Percentiles rank a stretch among this genome's conserved stretches.
These are phyloP conservation scores for Aricia agestis DNA, from an alignment of 1,140 invertebrate species.

Conservation along the genomic window DNA sequence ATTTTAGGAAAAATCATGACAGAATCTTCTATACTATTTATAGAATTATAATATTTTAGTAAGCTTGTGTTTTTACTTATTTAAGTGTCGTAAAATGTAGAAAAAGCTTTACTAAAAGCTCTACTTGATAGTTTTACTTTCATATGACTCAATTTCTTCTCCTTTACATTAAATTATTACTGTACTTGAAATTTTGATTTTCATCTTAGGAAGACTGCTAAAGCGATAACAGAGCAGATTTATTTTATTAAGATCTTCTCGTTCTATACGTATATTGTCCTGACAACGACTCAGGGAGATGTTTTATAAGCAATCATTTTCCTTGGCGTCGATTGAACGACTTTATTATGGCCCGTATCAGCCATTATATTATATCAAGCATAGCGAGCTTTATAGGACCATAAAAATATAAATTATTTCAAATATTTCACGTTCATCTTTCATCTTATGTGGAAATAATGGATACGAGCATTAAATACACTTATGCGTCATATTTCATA, in stretches of 20 bases:
- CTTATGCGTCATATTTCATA: too few species aligned
- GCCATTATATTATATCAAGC: slow-evolving; percentile 1
- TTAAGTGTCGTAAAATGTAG: too few species aligned
- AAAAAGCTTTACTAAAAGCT: too few species aligned
- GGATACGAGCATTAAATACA: too few species aligned
- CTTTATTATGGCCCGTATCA: slow-evolving; percentile 1
- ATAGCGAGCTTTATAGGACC: background rate
- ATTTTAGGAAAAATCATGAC: background rate
- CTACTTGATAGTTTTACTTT: too few species aligned
- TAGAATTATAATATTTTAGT: too few species aligned
- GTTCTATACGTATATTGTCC: background rate
- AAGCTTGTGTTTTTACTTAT: too few species aligned
- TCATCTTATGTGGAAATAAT: background rate
- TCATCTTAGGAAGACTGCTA: too few species aligned
- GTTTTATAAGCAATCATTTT: background rate
- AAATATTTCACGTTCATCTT: background rate
- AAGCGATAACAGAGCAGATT: background rate
- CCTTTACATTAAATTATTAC: too few species aligned
- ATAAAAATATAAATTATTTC: slow-evolving; percentile 4
- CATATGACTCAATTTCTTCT: too few species aligned
- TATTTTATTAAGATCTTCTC: background rate
- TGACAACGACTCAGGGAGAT: background rate
- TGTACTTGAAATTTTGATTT: too few species aligned
- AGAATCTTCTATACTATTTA: background rate
- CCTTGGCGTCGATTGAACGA: slow-evolving; percentile 2